These are phyloP conservation scores for Drosophila chauvacae DNA, from an alignment of 1,140 invertebrate genomes.

Conservation along the genomic window DNA sequence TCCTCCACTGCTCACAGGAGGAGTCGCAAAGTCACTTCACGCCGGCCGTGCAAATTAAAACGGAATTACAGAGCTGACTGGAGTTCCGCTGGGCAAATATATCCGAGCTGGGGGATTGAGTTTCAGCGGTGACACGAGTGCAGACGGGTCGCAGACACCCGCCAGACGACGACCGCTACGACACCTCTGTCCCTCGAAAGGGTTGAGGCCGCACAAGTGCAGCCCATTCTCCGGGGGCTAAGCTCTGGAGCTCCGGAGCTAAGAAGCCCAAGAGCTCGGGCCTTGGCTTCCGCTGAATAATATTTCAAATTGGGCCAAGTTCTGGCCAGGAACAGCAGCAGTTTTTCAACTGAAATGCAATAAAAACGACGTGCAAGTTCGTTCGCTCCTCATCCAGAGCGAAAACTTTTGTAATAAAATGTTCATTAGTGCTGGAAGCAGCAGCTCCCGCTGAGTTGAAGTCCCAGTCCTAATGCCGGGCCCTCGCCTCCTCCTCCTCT, in stretches of 20 bases:
- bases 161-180: conserved; percentile 33
- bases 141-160: conserved; percentile 52
- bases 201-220: conserved; percentile 54
- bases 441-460: conserved; percentile 68
- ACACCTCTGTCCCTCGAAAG: conserved; percentile 1
- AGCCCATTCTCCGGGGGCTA: conserved; percentile 33
- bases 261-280: conserved; percentile 12
- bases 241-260: conserved; percentile 22
- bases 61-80: conserved; percentile 73
- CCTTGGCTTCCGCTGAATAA: conserved; percentile 48
- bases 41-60: conserved; percentile 66
- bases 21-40: conserved; percentile 47
- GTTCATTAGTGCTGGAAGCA: conserved; percentile 75
- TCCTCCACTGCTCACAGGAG: conserved; percentile 30
- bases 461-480: conserved; percentile 17
- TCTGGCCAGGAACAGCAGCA: conserved; percentile 27
- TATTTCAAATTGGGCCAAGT: conserved; percentile 72
- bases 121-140: conserved; percentile 55
- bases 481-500: background rate
- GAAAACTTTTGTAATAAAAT: conserved; percentile 79
- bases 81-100: conserved; percentile 28
- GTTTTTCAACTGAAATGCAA: conserved; percentile 59
- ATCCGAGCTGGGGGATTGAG: conserved; percentile 31
- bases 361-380: conserved; percentile 56
- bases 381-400: conserved; percentile 38